Base-by-base conservation (phyloP, 2,888 invertebrate species). In the Brachyopa scutellaris region DNA sequence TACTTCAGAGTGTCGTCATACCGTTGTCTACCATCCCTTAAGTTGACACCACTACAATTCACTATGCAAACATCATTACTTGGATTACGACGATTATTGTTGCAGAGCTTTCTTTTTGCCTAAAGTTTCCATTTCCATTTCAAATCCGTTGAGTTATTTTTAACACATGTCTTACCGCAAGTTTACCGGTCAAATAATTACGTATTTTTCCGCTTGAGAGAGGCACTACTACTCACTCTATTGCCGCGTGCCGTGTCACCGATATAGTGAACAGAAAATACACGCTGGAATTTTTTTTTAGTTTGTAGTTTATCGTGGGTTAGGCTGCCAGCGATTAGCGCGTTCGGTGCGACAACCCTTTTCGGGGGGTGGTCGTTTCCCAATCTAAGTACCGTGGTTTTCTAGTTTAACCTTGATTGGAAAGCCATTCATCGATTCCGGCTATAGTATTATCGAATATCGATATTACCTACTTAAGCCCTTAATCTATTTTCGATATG, bases 261-360 rank as follows among this genome's bases (percentile, higher is more conserved):
- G n/a, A n/a, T n/a, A n/a, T n/a, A n/a, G n/a, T n/a, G n/a, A n/a
- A n/a, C n/a, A n/a, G n/a, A n/a, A n/a, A n/a, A n/a, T n/a, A n/a
- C n/a, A n/a, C n/a, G n/a, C n/a, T n/a, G n/a, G n/a, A n/a, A n/a
- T n/a, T n/a, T n/a, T n/a, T n/a, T 26, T 19, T 47, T 29, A 69
- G 59, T 64, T 61, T 40, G n/a, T 40, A 53, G 59, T 79, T 66
- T 59, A 73, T 61, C 45, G 31, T 11, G 55, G 45, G 29, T 38
- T 55, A 33, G 47, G 64, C 40, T 51, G 57, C 8, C 13, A 45
- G 17, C 45, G 45, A 79, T 66, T 59, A 53, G 59, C 66, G 61
- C 59, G 78, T 66, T 53, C 59, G 38, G 51, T 31, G 53, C 59
- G 70, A 64, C 64, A 47, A 45, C 33, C 26, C 42, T 19, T 8